These are phyloP conservation scores for Thryonomys swinderianus DNA, from an alignment of 2,113 vertebrate species.

Conservation along the genomic window DNA sequence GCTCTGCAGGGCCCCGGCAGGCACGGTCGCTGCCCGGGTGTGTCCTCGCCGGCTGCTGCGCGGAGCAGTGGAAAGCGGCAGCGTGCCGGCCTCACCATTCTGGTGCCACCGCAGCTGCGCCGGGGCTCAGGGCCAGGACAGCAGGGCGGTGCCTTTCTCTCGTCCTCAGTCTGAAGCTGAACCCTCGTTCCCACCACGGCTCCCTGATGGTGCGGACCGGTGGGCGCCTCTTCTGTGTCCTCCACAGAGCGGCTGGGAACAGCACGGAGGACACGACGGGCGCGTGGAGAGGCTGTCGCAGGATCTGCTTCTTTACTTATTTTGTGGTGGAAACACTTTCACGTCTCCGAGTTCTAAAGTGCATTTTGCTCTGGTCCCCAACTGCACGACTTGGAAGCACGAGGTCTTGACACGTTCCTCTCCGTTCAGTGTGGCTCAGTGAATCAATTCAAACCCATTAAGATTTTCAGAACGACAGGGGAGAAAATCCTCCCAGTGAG, in stretches of 20 bases:
- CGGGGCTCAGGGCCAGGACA: background rate
- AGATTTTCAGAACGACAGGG: constrained; percentile 66
- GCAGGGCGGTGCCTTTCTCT: background rate
- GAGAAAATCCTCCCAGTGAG: constrained; percentile 62
- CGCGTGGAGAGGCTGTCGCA: background rate
- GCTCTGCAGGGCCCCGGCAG: background rate
- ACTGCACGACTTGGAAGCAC: background rate
- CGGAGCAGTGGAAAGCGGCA: background rate
- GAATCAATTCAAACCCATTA: constrained; percentile 73
- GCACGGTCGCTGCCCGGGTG: too few relatives aligned
- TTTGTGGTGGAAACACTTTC: constrained; percentile 25
- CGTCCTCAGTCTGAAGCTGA: background rate
- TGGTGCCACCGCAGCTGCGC: fast-evolving
- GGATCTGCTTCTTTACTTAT: background rate
- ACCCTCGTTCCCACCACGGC: fast-evolving
- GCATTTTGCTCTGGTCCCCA: background rate
- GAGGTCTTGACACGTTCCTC: constrained; percentile 25
- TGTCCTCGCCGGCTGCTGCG: background rate
- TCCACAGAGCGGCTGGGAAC: background rate
- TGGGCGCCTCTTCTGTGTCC: background rate
- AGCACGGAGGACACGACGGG: background rate
- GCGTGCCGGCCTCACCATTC: background rate
- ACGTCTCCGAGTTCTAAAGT: constrained; percentile 33
- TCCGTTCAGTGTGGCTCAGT: constrained; percentile 52
- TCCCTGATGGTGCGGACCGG: background rate